Evolutionary conservation across 2,797 vertebrate genomes (phyloP).

Genomic region (Pitangus sulphuratus): DNA sequence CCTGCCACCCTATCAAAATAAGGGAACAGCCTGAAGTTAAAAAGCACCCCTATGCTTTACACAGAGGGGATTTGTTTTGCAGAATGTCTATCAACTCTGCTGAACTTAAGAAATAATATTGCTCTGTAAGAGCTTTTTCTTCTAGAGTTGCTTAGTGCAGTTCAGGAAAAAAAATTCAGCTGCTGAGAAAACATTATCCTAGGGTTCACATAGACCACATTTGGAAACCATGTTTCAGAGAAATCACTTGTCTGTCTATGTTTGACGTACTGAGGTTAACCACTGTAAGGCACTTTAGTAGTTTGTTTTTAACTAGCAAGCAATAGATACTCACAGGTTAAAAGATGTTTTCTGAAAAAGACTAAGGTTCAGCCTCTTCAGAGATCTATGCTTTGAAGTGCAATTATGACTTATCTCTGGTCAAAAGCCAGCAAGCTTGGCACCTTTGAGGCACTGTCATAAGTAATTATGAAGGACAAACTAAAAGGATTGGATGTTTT

Average conservation of each 20-base stretch:
- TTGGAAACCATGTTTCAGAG: not conserved
- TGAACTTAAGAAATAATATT: not conserved
- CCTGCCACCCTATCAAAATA: not conserved
- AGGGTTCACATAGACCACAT: not conserved
- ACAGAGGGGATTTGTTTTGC: not conserved
- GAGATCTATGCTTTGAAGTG: not conserved
- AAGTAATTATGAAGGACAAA: constrained; percentile 10
- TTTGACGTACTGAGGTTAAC: not conserved
- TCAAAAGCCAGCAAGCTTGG: not conserved
- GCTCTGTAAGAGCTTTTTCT: not conserved
- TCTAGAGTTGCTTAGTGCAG: not conserved
- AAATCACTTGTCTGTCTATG: not conserved
- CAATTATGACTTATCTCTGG: not conserved
- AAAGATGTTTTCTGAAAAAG: not conserved
- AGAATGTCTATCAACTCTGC: not conserved
- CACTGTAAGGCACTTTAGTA: not conserved
- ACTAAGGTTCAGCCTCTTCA: not conserved
- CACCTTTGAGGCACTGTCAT: not conserved
- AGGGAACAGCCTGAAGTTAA: not conserved
- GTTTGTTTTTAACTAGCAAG: not conserved
- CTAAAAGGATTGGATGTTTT: not conserved
- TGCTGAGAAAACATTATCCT: not conserved
- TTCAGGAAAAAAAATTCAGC: not conserved
- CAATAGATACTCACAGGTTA: not conserved
- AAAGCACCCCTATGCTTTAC: not conserved